Base-by-base conservation (phyloP, 2,888 invertebrate genomes). In the Oxyteleia sp. region DNA sequence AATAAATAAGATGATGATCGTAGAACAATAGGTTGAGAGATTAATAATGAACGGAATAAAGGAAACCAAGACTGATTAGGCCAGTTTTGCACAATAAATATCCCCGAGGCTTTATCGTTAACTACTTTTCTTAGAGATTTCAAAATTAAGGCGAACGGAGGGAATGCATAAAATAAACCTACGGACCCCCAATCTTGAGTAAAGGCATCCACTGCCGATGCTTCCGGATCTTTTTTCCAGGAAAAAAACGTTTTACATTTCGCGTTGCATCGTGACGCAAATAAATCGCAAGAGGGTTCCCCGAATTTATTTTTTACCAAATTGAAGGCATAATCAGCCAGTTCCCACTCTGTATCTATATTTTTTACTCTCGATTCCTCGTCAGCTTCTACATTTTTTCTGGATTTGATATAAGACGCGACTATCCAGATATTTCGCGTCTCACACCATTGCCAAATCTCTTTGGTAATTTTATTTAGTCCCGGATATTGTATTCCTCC, bases 381-480 rank as follows among this genome's bases (percentile, higher is more conserved):
- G 66, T 89, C 89, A 0, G 88, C 89, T 2, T 51, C 72, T 29
- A 85, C 81, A 49, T 80, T 78, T n/a, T 59, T 32, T 3, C 15
- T 29, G 7, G 68, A 76, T 29, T 29, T 32, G 11, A 69, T 59
- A 38, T 55, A 75, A 15, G 43, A 61, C 1, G 49, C 68, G 32
- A 57, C 59, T 8, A 75, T 13, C 68, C 63, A 75, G 26, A 43
- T 59, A 13, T 43, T 32, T 0, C 43, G 23, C 1, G 1, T 7
- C 26, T 59, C 59, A 16, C 59, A 43, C 43, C 59, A 59, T 26
- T 43, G 41, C 43, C 59, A 43, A 26, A 59, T 43, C 1, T 38
- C 7, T n/a, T 29, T 61, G 2, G 63, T 20, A n/a, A 63, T 63
- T 7, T 35, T 47, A 13, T 47, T 32, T 10, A 26, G 43, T 0